Base-by-base conservation (phyloP, 2,113 vertebrate genomes). In the Progne subis region DNA sequence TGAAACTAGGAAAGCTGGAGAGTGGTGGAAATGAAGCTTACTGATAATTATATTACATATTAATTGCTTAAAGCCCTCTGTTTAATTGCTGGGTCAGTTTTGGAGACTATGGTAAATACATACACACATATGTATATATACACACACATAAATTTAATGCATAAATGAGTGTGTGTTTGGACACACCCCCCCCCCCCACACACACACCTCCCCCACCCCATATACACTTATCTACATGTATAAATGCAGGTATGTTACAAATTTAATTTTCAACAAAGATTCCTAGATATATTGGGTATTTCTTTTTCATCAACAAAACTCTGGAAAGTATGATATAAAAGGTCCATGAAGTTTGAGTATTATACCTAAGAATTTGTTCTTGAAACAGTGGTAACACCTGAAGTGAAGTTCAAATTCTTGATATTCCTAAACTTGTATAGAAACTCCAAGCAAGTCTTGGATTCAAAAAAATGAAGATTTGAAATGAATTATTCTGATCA, bases 401-500 rank as follows among this genome's bases (percentile, higher is more conserved):
- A 50, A 92, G 59, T 94, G 80, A 97, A 96, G 91, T 96, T 97
- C 96, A 97, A 96, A 92, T 92, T 95, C 94, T 92, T 96, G 82
- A 78, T 97, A 94, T 96, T 97, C 88, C 91, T 91, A 82, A 86
- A 92, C 95, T 96, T 96, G 55, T 81, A 85, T 72, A 96, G 92
- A 96, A 85, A 84, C 31, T 95, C 59, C 81, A 89, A 47, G 63
- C 67, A 90, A 94, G 59, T 92, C 68, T 97, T 86, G 23, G 43
- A 76, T 95, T 52, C 11, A 64, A 71, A 85, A 70, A 77, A 81
- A 78, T 16, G 41, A 67, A 64, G 31, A 96, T 96, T 97, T 97
- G 87, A 96, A 97, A 96, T 96, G 49, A 96, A 94, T 97, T 94
- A 70, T 96, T 97, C 93, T 92, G 86, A 84, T 74, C 86, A 94